Evolutionary conservation across 2,797 vertebrate species (phyloP), one percentile per base, ranked within the genome.

Genomic region (Macroramphosus scolopax): DNA sequence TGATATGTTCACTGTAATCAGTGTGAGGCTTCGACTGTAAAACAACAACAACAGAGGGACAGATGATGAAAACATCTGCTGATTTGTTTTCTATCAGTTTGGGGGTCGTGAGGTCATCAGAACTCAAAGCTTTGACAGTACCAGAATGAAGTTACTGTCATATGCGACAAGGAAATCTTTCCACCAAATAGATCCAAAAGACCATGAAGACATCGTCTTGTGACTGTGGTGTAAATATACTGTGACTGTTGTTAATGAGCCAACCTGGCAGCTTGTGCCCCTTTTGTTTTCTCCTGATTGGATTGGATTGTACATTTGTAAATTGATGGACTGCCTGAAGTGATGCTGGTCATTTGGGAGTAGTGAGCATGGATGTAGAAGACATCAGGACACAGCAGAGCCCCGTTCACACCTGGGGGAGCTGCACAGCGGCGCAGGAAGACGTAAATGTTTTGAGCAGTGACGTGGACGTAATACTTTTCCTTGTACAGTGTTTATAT

Each of bases 161-260:
- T n/a, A n/a, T n/a, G n/a, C n/a, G n/a, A n/a, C n/a, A n/a, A n/a
- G n/a, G n/a, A n/a, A n/a, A n/a, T n/a, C n/a, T n/a, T n/a, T n/a
- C n/a, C 25, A 17, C 28, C 68, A 49, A 59, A 16, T 50, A 32
- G 17, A 28, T 30, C 39, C 33, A 53, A 33, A 57, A 52, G 42
- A 55, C 3, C n/a, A n/a, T n/a, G n/a, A n/a, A n/a, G n/a, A n/a
- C n/a, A n/a, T n/a, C n/a, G n/a, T n/a, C n/a, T n/a, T n/a, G n/a
- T n/a, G n/a, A n/a, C n/a, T n/a, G n/a, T n/a, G n/a, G n/a, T 44
- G 6, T 58, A 36, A 68, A 80, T 72, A 71, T 63, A 66, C 56
- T 71, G 46, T 63, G 47, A 39, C 13, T 33, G 34, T 31, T 63
- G 49, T 63, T 71, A 48, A 73, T 24, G 17, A 62, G 57, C 46